Base-by-base conservation (phyloP, 2,888 invertebrate species). In the Drosophila prostipennis region DNA sequence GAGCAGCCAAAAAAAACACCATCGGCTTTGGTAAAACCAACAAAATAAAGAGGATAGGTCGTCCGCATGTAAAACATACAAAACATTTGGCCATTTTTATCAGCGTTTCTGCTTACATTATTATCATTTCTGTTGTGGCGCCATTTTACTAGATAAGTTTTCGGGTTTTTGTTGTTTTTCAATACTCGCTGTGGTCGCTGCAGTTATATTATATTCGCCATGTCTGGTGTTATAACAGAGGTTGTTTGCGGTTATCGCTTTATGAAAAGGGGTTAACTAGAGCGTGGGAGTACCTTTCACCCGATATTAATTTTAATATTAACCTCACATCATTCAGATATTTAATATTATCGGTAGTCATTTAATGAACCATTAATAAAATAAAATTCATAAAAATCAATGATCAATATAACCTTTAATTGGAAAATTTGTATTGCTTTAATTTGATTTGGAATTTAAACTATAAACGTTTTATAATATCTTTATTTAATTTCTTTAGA, bases 41-140 rank as follows among this genome's bases (percentile, higher is more conserved):
- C 29, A 53, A 36, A 58, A 73, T 68, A 67, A 37, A 16, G 64
- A 54, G 61, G 60, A 55, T 57, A 69, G 75, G 52, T 73, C 68
- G 68, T 57, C 74, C 39, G 56, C 54, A 61, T 73, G 74, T 73
- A 54, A 72, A 78, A 59, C 72, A 76, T 53, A 67, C 69, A 74
- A 64, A 67, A 60, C 68, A 57, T 59, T 63, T 53, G 48, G 39
- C 54, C n/a, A 61, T 53, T 64, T 65, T 54, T 48, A 34, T 32
- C 52, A 54, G 42, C 32, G 37, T 39, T 58, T 48, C 40, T 69
- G 69, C 54, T 59, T 53, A 34, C 37, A 58, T 58, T 70, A 60
- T 45, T 55, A 40, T 48, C 48, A 34, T 42, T 40, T 37, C 46
- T 45, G 39, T 40, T 71, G 72, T 55, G 72, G 58, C 46, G 46